Evolutionary conservation across 2,113 vertebrate genomes (phyloP).

Genomic region (Potamarius usumacintae): DNA sequence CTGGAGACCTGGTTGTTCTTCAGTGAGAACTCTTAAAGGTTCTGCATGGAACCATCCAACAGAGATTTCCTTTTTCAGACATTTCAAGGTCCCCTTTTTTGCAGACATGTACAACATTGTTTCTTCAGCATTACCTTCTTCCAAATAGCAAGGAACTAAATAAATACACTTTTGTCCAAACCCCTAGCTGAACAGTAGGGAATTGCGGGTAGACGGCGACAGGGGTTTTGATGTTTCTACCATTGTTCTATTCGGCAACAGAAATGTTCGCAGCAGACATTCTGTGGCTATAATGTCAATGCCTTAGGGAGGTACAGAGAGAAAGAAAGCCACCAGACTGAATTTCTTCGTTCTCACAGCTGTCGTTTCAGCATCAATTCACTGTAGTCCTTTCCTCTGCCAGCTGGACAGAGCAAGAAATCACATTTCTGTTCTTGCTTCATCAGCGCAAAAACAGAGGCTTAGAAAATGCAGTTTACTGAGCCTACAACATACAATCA

Average conservation of each 20-base stretch:
- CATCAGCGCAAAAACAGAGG: background rate
- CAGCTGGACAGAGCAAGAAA: background rate
- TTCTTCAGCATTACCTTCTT: background rate
- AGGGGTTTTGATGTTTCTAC: slow-evolving; percentile 66
- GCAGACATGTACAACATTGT: background rate
- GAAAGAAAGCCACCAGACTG: background rate
- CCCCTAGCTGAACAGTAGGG: slow-evolving; percentile 48
- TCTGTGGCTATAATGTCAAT: slow-evolving; percentile 44
- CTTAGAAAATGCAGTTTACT: background rate
- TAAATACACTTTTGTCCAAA: slow-evolving; percentile 46
- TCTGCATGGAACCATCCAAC: background rate
- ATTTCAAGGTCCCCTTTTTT: background rate
- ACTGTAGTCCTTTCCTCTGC: background rate
- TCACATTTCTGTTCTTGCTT: background rate
- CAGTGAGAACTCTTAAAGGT: background rate
- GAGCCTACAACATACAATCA: too few species aligned
- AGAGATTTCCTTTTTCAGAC: background rate
- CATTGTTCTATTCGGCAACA: slow-evolving; percentile 56
- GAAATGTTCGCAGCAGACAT: slow-evolving; percentile 52
- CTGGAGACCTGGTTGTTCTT: background rate
- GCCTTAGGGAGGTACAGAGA: slow-evolving; percentile 16
- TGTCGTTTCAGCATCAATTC: slow-evolving; percentile 31
- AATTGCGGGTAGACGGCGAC: slow-evolving; percentile 58
- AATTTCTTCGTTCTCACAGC: slow-evolving; percentile 46
- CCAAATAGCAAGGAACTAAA: slow-evolving; percentile 2